Evolutionary conservation across 2,113 vertebrate species (phyloP), one percentile per base, ranked within the genome.

Genomic region (Prolemur simus): DNA sequence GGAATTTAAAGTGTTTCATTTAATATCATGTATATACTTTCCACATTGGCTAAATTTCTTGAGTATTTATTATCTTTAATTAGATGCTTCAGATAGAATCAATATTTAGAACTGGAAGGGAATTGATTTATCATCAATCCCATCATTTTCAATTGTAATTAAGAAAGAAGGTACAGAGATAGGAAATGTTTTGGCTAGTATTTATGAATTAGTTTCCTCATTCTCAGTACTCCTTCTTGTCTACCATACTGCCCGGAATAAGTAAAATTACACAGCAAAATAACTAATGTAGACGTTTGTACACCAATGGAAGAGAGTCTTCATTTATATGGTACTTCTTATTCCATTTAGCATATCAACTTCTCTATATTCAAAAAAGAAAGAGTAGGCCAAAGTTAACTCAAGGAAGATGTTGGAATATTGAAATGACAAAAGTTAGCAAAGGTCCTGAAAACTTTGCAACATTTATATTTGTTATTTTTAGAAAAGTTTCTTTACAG

Each of bases 401-500:
- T 86, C 64, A 92, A 91, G 42, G 58, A 91, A 94, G 45, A 90
- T 88, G 6, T 66, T 91, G 15, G 76, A 91, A 84, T 52, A 78
- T 5, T 56, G 29, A 94, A 97, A 73, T 32, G 66, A 63, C 37
- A 42, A 76, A 89, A 81, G 37, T 21, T 66, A 32, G 34, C 5
- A 39, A 89, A 49, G 39, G 81, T 83, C 63, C 63, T 80, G 23
- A 81, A 93, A 96, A 71, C 3, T 21, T 58, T 85, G 78, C n/a
- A 85, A 95, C 66, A 69, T 66, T 80, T 92, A 37, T n/a, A 68
- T 91, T 52, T 84, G 74, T 68, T 96, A 45, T 80, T 92, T 92
- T 96, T 56, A 64, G 23, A 17, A 77, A 73, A 80, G 32, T 21
- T 91, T 76, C 47, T 66, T 90, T 94, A 69, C 21, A 92, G 66